Percentiles rank a stretch among this genome's conserved stretches.
Conservation (phyloP, 2,888 invertebrate genomes). For the Trichopoda pennipes region DNA sequence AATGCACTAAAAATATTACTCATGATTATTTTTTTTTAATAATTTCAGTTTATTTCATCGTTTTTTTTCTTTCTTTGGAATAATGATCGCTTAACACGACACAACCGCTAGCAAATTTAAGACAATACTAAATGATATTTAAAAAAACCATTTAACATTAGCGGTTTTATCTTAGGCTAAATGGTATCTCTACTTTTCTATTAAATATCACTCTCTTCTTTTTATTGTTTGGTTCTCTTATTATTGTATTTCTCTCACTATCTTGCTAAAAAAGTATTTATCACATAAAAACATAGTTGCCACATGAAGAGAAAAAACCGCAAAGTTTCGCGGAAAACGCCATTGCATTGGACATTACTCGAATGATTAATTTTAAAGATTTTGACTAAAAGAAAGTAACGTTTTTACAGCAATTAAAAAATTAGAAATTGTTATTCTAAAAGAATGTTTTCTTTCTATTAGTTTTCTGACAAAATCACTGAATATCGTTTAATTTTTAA, state of each 20-base stretch:
- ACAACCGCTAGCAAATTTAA: conserved; percentile 44
- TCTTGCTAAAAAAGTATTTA: no score
- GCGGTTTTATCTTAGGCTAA: conserved; percentile 44
- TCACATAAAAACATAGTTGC: no score
- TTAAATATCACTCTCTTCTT: conserved; percentile 51
- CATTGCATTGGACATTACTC: no score
- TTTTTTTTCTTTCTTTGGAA: neutral
- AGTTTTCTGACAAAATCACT: no score
- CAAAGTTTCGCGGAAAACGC: no score
- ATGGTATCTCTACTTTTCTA: conserved; percentile 52
- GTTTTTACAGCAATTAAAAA: no score
- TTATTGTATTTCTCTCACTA: conserved; percentile 11
- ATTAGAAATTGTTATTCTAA: no score
- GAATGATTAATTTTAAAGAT: no score
- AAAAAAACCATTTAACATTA: conserved; percentile 36
- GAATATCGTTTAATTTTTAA: no score
- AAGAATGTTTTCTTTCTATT: no score
- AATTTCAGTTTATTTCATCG: conserved; percentile 34
- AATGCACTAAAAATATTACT: conserved; percentile 60
- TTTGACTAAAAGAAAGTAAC: no score
- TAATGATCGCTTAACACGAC: conserved; percentile 35
- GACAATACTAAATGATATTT: conserved; percentile 53
- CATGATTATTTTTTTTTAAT: conserved; percentile 32
- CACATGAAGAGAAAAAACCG: no score
- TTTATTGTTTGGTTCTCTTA: conserved; percentile 15